Conservation (phyloP, 2,113 vertebrate genomes). For the Tragulus kanchil region DNA sequence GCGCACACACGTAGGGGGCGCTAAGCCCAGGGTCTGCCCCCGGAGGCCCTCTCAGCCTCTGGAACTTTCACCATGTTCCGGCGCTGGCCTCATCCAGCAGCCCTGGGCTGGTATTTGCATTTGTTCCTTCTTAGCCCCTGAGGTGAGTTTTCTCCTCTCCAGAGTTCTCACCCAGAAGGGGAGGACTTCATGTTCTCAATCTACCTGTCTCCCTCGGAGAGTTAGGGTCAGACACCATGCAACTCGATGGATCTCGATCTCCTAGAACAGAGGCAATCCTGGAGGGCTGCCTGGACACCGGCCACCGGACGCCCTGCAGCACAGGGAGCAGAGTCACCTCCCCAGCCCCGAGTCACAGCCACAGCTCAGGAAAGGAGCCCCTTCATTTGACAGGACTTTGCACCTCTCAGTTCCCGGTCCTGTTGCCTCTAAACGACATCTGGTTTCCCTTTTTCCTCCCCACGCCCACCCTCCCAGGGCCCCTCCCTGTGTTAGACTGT, state of each 20-base stretch:
- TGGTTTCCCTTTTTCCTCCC: neutral
- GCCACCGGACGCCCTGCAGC: neutral
- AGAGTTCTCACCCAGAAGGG: neutral
- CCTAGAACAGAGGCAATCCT: neutral
- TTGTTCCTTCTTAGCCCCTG: neutral
- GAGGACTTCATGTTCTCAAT: neutral
- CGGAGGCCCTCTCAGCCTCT: neutral
- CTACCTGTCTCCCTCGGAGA: neutral
- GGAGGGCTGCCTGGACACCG: neutral
- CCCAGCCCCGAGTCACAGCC: neutral
- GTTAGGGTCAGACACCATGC: neutral
- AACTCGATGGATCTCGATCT: neutral
- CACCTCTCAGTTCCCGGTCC: rapidly evolving
- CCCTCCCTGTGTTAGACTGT: neutral
- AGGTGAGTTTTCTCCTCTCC: neutral
- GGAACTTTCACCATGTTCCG: neutral
- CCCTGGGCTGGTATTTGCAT: neutral
- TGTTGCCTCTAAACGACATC: neutral
- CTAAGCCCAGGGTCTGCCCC: neutral
- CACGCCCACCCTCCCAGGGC: neutral
- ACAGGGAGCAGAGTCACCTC: rapidly evolving
- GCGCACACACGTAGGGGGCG: neutral
- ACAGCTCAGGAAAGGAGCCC: neutral
- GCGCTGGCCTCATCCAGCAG: neutral
- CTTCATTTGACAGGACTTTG: neutral